Evolutionary conservation across 2,888 invertebrate species (phyloP).

Genomic region (Apocheima hispidaria): DNA sequence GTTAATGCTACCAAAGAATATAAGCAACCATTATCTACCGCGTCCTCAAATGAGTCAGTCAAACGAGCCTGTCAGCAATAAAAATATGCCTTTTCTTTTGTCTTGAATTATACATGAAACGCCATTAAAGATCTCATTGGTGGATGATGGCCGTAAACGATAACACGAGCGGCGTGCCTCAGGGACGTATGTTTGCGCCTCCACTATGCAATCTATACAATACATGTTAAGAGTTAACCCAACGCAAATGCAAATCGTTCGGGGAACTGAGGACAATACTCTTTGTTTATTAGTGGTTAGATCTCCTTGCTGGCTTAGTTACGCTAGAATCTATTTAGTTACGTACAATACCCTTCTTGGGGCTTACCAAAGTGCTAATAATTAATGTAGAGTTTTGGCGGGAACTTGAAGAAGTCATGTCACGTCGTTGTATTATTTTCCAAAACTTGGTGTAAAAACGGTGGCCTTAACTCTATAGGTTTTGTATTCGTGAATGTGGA

Average conservation of each 20-base stretch:
- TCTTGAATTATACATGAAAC: slow-evolving; percentile 35
- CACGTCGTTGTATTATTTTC: no score
- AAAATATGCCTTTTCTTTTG: slow-evolving; percentile 22
- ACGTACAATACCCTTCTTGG: not conserved
- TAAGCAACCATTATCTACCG: no score
- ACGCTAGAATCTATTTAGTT: not conserved
- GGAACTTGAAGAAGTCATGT: no score
- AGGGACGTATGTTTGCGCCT: slow-evolving; percentile 19
- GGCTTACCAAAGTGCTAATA: no score
- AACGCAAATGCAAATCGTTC: slow-evolving; percentile 15
- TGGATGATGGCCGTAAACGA: slow-evolving; percentile 35
- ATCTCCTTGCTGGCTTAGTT: not conserved
- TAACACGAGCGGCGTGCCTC: slow-evolving; percentile 8
- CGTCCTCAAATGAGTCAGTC: no score
- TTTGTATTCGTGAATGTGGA: no score
- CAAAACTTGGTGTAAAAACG: no score
- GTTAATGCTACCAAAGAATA: no score
- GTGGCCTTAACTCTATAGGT: no score
- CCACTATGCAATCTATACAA: slow-evolving; percentile 3
- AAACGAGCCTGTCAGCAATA: not conserved
- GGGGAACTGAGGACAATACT: slow-evolving; percentile 16
- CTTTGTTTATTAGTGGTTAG: slow-evolving; percentile 3
- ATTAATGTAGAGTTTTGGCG: no score
- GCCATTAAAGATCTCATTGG: slow-evolving; percentile 51
- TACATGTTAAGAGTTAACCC: slow-evolving; percentile 5